Evolutionary conservation across 92 coral and sea anemone genomes (phyloP), one percentile per base, ranked within the genome.

Genomic region (Palythoa grandis): DNA sequence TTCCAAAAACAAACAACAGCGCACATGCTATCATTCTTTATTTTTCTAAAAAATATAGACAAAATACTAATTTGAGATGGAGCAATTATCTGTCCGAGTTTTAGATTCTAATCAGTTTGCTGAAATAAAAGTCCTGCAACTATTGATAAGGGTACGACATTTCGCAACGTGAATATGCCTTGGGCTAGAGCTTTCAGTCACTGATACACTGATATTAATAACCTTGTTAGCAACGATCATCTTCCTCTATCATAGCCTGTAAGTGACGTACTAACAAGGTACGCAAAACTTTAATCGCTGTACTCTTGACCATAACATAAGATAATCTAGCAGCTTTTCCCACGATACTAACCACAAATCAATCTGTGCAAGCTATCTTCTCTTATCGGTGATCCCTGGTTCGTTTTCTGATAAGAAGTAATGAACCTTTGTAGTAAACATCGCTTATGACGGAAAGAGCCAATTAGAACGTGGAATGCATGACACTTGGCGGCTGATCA

Each of bases 311-410:
- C 73, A 60, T 61, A 78, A 61, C 74, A 65, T 13, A 1, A 14
- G 61, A 70, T 66, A 63, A 80, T 80, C 73, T 14, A 2, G 52
- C 73, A 52, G 47, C 10, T 39, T 61, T 80, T 80, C 85, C 85
- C 85, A 80, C 85, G 85, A 80, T 80, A 38, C 74, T 68, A 80
- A 65, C 74, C 74, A 65, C 74, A 80, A 65, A 80, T 48, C 85
- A 23, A 65, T 43, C 73, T 80, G 60, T 66, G 61, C 69, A 9
- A 63, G 25, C 38, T 80, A 80, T 80, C 85, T 68, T 66, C n/a
- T 20, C 85, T 80, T 80, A 80, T 80, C 85, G 65, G 74, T 43
- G 74, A 80, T 80, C 40, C 85, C 74, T 80, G 54, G 85, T 43
- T 73, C 85, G 74, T 67, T 66, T 80, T 65, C 74, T 52, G 85